Base-by-base conservation (phyloP, 2,113 vertebrate genomes). In the Bagarius yarrelli region DNA sequence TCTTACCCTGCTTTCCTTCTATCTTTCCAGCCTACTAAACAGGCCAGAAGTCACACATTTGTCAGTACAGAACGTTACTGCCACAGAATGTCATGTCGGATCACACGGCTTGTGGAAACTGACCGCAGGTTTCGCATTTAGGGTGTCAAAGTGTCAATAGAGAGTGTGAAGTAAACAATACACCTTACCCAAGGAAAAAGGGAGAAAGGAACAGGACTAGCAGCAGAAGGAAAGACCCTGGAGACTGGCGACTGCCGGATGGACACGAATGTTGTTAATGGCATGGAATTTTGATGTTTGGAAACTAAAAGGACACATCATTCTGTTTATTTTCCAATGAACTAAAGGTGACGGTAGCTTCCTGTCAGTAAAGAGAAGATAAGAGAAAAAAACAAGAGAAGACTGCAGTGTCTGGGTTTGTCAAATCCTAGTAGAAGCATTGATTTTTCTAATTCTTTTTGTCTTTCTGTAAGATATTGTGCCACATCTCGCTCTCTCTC, bases 401-500 rank as follows among this genome's bases (percentile, higher is more conserved):
- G 34, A 80, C 79, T 34, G 57, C 59, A 80, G 30, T 85, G 64
- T 86, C 76, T 56, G 56, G 57, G 34, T 57, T 83, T 52, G 80
- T 79, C 81, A 81, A 83, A 82, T 80, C 73, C 34, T 66, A 78
- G 82, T 76, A 61, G 72, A 86, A 55, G 81, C 59, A 59, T 81
- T 83, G 85, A 81, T 86, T 86, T 86, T 85, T 87, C 55, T 79
- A 73, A 87, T 88, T 83, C 83, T 69, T 84, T 76, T 81, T 61
- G 44, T 82, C 19, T 87, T 80, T 25, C 23, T 52, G 59, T 78
- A 72, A 80, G 60, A 86, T 86, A 85, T 69, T 76, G 44, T 67
- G 25, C 2, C 63, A 5, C 34, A 36, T 83, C 80, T 53, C 27
- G 34, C 60, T 61, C 67, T 59, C 74, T 55, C 61, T 59, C 55